phyloP scores from a whole-genome alignment of 1,140 invertebrate species.

The Drosophila erecta region DNA sequence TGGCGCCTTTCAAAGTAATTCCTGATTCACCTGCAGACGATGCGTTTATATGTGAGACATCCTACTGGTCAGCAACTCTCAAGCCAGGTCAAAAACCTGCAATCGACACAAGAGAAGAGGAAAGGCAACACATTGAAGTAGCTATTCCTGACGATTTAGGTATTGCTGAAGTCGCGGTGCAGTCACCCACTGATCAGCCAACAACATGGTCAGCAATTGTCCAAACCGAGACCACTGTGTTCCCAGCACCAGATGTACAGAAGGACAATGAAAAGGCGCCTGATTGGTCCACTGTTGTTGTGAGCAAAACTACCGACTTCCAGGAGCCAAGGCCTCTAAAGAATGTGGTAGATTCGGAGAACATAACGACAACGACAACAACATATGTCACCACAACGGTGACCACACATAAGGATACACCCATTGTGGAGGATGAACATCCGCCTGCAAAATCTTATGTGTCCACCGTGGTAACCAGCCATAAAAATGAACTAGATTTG shows the following conservation, averaged over 20 bases:
- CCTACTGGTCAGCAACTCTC: conserved; percentile 78
- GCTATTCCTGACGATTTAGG: conserved; percentile 38
- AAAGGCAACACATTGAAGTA: conserved; percentile 39
- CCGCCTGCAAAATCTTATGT: conserved; percentile 55
- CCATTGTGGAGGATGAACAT: conserved; percentile 19
- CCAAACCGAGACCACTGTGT: conserved; percentile 72
- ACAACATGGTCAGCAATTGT: conserved; percentile 82
- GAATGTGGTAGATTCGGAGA: conserved; percentile 16
- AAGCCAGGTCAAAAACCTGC: conserved; percentile 53
- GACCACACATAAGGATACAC: conserved; percentile 63
- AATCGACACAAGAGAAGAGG: conserved; percentile 1
- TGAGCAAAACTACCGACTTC: conserved; percentile 74
- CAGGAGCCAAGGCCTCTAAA: conserved; percentile 65
- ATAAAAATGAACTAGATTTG: conserved; percentile 44
- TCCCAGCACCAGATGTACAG: conserved; percentile 41
- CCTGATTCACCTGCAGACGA: conserved; percentile 4
- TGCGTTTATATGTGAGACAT: conserved; percentile 74
- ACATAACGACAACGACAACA: conserved; percentile 47
- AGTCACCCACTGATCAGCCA: conserved; percentile 76
- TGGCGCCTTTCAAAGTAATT: conserved; percentile 14
- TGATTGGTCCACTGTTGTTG: conserved; percentile 70
- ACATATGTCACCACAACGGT: conserved; percentile 78
- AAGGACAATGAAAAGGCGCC: conserved; percentile 22
- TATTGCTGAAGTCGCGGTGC: conserved; percentile 56
- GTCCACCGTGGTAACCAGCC: conserved; percentile 64